A percentile compares a stretch with the other conserved stretches of the same genome.
phyloP scores from a whole-genome alignment of 2,888 invertebrate species.

The Drosophila percnosoma region DNA sequence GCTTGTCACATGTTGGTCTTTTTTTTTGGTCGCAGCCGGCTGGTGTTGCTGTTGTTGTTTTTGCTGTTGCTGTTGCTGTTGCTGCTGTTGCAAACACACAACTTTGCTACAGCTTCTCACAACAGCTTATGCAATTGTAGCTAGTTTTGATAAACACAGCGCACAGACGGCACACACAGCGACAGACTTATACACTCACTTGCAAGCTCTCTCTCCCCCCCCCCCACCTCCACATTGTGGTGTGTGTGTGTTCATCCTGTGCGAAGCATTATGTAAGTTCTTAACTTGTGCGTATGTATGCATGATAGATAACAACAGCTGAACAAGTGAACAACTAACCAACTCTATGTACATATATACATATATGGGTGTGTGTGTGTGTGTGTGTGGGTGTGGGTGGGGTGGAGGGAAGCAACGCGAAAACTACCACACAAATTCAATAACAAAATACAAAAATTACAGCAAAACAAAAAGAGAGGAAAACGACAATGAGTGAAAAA shows the following conservation, averaged over 20 bases:
- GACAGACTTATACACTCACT: constrained; percentile 7
- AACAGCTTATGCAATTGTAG: constrained; percentile 63
- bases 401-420: constrained; percentile 44
- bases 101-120: constrained; percentile 31
- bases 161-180: constrained; percentile 3
- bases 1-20: constrained; percentile 49
- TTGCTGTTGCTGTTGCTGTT: constrained; percentile 9
- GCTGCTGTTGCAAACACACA: constrained; percentile 28
- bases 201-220: neutral
- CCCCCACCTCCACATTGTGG: neutral
- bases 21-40: constrained; percentile 30
- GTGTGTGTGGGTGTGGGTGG: too few species aligned
- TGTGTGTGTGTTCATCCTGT: constrained; percentile 5
- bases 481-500: neutral
- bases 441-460: constrained; percentile 4
- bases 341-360: constrained; percentile 4
- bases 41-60: constrained; percentile 19
- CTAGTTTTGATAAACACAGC: constrained; percentile 56
- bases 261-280: constrained; percentile 42
- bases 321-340: constrained; percentile 7
- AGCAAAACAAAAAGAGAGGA: neutral
- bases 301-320: constrained; percentile 34
- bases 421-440: constrained; percentile 32
- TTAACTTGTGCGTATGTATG: constrained; percentile 17
- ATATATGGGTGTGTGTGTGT: neutral